phyloP scores from a whole-genome alignment of 1,140 invertebrate genomes.

The Drosophila nikananu region DNA sequence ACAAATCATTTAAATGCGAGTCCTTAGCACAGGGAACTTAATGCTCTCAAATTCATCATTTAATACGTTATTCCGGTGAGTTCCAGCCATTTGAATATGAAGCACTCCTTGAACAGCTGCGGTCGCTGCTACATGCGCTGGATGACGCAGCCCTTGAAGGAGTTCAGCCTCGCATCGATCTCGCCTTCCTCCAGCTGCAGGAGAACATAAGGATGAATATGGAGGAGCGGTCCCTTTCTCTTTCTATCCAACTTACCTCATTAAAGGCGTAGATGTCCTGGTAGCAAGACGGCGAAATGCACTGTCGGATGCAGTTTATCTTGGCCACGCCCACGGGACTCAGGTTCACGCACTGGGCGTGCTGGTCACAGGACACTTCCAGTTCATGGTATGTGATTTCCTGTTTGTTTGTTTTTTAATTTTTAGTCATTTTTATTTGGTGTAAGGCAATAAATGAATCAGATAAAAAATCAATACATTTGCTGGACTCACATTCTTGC shows the following conservation, averaged over 20 bases:
- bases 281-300: constrained; percentile 92
- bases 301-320: constrained; percentile 91
- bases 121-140: constrained; percentile 86
- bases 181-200: constrained; percentile 93
- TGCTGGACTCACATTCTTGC: constrained; percentile 90
- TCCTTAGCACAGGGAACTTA: not conserved
- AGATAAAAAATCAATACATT: constrained; percentile 78
- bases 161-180: constrained; percentile 93
- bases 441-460: not conserved
- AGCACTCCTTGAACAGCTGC: constrained; percentile 55
- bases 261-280: constrained; percentile 91
- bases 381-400: constrained; percentile 92
- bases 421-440: not conserved
- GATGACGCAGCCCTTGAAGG: constrained; percentile 94
- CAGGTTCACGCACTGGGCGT: constrained; percentile 85
- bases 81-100: constrained; percentile 40
- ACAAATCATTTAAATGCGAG: not conserved
- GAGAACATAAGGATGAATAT: not conserved
- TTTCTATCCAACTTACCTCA: constrained; percentile 85
- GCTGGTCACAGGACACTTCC: constrained; percentile 91
- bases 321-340: constrained; percentile 88
- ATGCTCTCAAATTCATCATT: not conserved
- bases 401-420: constrained; percentile 84
- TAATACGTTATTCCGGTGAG: constrained; percentile 20
- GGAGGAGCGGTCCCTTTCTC: not conserved